phyloP scores from a whole-genome alignment of 2,797 vertebrate genomes.

The Discoglossus pictus region DNA sequence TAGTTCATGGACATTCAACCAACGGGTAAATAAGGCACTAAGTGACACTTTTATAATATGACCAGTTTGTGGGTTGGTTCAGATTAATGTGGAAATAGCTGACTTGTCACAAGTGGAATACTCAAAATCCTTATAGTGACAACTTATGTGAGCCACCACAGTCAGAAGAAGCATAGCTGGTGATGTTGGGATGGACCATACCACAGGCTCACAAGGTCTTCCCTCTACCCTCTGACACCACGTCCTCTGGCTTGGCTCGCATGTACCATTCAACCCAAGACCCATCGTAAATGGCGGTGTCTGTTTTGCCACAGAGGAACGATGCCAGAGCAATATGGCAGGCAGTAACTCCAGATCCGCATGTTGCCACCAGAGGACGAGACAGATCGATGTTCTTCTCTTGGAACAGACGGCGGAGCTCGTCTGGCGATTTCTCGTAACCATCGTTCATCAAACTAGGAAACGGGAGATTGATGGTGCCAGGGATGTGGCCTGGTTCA shows the following conservation, averaged over 20 bases:
- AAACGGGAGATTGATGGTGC: slow-evolving; percentile 85
- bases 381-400: slow-evolving; percentile 82
- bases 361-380: slow-evolving; percentile 79
- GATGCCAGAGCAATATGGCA: slow-evolving; percentile 87
- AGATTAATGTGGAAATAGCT: not conserved
- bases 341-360: slow-evolving; percentile 89
- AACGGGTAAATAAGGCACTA: slow-evolving; percentile 25
- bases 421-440: slow-evolving; percentile 74
- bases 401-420: slow-evolving; percentile 75
- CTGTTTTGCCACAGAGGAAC: slow-evolving; percentile 82
- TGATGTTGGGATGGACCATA: not conserved
- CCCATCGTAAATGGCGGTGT: slow-evolving; percentile 84
- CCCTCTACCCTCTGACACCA: slow-evolving; percentile 81
- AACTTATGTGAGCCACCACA: not conserved
- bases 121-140: not conserved
- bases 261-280: slow-evolving; percentile 93
- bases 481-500: slow-evolving; percentile 86
- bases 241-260: slow-evolving; percentile 76
- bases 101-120: not conserved
- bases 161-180: not conserved
- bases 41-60: not conserved
- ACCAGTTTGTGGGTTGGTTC: not conserved
- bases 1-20: too few relatives aligned
- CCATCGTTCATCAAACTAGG: slow-evolving; percentile 75
- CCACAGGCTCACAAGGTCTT: slow-evolving; percentile 61